Base-by-base conservation (phyloP, 2,113 vertebrate species). In the Rhinoderma darwinii region DNA sequence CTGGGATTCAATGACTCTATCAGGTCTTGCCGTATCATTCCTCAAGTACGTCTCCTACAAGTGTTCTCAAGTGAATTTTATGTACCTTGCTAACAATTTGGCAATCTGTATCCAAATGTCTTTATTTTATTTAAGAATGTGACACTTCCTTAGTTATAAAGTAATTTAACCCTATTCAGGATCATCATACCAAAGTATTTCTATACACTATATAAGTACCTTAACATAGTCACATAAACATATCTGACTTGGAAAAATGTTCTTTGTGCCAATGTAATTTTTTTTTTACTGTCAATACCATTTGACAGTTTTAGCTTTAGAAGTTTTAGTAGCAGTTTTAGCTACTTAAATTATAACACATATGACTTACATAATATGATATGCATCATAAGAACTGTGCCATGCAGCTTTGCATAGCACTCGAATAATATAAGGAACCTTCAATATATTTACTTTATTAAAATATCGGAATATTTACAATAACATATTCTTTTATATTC, bases 21-120 rank as follows among this genome's bases (percentile, higher is more conserved):
- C 51, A 82, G 78, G 74, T 87, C 86, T 32, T 87, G 86, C 54
- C 86, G 86, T n/a, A 50, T 87, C 11, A 87, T 87, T n/a, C 86
- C 86, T 63, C 86, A 82, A 70, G 86, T 87, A 66, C 17, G 2
- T 44, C 56, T 43, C 4, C 1, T 61, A 12, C 22, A 59, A 22
- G 43, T 17, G 20, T 77, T 32, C 27, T 27, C 41, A 51, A 37
- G 17, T 20, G 17, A 66, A 5, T 1, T n/a, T 32, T 61, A 56
- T 22, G 20, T 56, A 56, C 1, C 54, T n/a, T n/a, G n/a, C 14
- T 47, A 47, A 47, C 44, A 47, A 47, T 47, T n/a, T n/a, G n/a
- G n/a, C n/a, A n/a, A n/a, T 47, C 22, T 59, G 56, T n/a, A 25
- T n/a, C 22, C 56, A 18, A 18, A 20, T 3, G n/a, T 8, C 1